Percentiles rank a stretch among this genome's conserved stretches.
Conservation (phyloP, 2,888 invertebrate species). For the Camponotus fellah region DNA sequence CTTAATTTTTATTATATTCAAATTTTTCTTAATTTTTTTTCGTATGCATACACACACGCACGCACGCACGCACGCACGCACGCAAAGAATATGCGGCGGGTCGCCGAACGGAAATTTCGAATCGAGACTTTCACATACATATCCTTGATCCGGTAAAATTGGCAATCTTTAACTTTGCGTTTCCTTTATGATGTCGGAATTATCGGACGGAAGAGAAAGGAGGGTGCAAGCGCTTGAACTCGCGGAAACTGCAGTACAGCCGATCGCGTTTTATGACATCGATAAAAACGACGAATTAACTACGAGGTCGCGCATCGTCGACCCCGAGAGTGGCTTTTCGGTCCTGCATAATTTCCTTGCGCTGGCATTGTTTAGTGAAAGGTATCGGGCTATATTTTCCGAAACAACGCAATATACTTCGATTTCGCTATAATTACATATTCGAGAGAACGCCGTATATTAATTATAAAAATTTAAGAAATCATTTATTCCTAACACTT, state of each 20-base stretch:
- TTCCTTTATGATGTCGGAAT: conserved; percentile 35
- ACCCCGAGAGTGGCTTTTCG: conserved; percentile 25
- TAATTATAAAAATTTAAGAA: not conserved
- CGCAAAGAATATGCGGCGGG: too few species aligned
- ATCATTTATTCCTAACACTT: not conserved
- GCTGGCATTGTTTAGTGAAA: conserved; percentile 32
- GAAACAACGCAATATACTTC: not conserved
- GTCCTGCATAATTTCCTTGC: conserved; percentile 28
- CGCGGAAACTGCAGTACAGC: conserved; percentile 18
- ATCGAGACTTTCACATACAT: not conserved
- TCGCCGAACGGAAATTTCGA: too few species aligned
- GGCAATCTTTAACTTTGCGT: not conserved
- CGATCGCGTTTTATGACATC: conserved; percentile 28
- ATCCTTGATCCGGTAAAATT: conserved; percentile 5
- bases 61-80: too few species aligned
- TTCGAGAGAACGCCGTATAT: not conserved
- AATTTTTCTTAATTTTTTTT: too few species aligned
- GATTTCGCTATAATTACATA: not conserved
- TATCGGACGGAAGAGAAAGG: conserved; percentile 24
- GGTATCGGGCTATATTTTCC: not conserved
- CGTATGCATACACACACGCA: too few species aligned
- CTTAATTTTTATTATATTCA: too few species aligned
- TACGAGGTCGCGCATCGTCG: conserved; percentile 35
- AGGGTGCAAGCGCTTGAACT: conserved; percentile 11
- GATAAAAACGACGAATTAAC: conserved; percentile 50